phyloP scores from a whole-genome alignment of 2,113 vertebrate genomes.

The Ciconia maguari region DNA sequence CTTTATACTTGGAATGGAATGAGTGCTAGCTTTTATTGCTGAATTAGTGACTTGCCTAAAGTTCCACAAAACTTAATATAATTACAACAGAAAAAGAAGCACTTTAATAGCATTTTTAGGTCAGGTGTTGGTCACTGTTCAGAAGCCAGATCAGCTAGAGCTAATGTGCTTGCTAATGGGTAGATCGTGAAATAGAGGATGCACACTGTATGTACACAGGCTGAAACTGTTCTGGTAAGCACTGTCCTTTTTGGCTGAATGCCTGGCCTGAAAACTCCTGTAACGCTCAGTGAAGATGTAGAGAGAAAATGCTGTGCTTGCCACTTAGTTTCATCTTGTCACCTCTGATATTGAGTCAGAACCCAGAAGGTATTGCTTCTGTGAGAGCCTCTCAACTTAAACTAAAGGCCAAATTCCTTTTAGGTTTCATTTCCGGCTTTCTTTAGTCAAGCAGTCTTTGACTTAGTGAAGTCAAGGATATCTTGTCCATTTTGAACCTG shows the following conservation, averaged over 20 bases:
- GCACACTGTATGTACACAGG: background rate
- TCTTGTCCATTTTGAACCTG: background rate
- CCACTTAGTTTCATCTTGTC: background rate
- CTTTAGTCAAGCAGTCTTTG: background rate
- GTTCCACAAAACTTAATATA: background rate
- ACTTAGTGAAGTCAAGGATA: background rate
- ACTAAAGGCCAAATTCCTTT: background rate
- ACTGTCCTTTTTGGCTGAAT: background rate
- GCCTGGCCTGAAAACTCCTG: background rate
- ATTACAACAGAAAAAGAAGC: background rate
- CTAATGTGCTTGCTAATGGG: background rate
- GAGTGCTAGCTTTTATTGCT: background rate
- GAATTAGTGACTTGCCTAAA: background rate
- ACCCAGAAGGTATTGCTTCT: background rate
- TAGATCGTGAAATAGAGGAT: background rate
- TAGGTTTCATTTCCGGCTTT: background rate
- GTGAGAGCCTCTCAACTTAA: background rate
- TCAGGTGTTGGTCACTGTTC: background rate
- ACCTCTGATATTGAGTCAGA: background rate
- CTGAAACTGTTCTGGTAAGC: background rate
- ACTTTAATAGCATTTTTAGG: background rate
- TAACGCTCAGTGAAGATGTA: background rate
- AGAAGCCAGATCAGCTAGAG: background rate
- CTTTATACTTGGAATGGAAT: background rate
- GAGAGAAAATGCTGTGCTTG: background rate